A percentile compares a stretch with the other conserved stretches of the same genome.
These are phyloP conservation scores for Oriolus oriolus DNA, from an alignment of 2,113 vertebrate species.

Conservation along the genomic window DNA sequence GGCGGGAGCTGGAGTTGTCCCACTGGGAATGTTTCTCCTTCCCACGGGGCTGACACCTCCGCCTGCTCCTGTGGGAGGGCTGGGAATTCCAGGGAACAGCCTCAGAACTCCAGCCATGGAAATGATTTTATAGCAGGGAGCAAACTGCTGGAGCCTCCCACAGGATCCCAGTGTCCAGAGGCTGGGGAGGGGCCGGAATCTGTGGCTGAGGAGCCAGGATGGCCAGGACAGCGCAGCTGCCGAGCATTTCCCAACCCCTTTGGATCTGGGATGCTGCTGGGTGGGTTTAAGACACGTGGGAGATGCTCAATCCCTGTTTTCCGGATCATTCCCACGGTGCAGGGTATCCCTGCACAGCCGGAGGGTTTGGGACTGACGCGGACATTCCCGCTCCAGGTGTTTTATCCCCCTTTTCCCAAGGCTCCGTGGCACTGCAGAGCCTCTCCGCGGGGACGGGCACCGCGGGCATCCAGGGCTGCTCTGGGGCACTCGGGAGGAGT, in stretches of 20 bases:
- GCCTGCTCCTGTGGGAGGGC: rapidly evolving
- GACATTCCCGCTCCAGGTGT: background rate
- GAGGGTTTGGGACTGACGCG: background rate
- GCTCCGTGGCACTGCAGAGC: background rate
- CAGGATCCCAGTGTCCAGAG: background rate
- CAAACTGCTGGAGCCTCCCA: background rate
- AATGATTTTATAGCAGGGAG: background rate
- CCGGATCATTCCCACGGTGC: background rate
- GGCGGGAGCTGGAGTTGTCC: background rate
- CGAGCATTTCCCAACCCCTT: rapidly evolving
- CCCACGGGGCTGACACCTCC: background rate
- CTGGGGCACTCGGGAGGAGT: rapidly evolving
- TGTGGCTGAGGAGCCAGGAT: background rate
- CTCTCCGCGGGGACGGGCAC: rapidly evolving
- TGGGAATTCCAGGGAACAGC: background rate
- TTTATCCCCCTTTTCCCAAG: background rate
- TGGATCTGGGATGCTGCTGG: background rate
- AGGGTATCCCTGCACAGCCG: background rate
- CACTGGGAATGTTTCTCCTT: background rate
- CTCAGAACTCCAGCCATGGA: background rate
- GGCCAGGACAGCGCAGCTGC: background rate
- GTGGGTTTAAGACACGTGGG: background rate
- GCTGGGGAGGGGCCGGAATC: background rate
- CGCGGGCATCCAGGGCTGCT: background rate
- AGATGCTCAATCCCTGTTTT: background rate